phyloP scores from a whole-genome alignment of 2,113 vertebrate genomes.

The Podarcis raffonei region DNA sequence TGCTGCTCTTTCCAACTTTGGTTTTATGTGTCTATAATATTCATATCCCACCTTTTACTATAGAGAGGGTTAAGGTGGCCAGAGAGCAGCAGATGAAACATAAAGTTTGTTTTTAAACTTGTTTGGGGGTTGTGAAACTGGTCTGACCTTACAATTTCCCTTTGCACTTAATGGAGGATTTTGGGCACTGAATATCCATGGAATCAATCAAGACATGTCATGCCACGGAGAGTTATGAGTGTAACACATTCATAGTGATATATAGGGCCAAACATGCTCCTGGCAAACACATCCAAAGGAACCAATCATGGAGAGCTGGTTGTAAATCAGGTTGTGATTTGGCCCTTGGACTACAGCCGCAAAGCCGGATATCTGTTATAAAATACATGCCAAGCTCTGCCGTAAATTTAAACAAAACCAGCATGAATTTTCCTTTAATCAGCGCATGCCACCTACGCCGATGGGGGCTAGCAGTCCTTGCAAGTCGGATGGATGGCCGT shows the following conservation, averaged over 20 bases:
- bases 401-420: constrained; percentile 58
- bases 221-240: not conserved
- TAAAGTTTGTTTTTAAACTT: not conserved
- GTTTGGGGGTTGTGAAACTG: not conserved
- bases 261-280: constrained; percentile 31
- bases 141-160: not conserved
- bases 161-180: not conserved
- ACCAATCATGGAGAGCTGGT: constrained; percentile 1
- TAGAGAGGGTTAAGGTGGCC: not conserved
- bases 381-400: constrained; percentile 23
- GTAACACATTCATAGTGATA: not conserved
- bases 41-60: not conserved
- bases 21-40: not conserved
- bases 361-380: constrained; percentile 49
- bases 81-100: not conserved
- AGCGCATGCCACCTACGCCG: constrained; percentile 23
- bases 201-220: not conserved
- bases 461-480: constrained; percentile 40
- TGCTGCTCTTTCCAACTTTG: not conserved
- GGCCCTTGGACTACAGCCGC: constrained; percentile 33
- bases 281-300: constrained; percentile 31
- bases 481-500: constrained; percentile 55
- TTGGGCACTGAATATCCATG: not conserved
- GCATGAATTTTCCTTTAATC: constrained; percentile 55
- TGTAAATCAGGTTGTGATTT: constrained; percentile 56